Base-by-base conservation (phyloP, 2,113 vertebrate genomes). In the Oriolus oriolus region DNA sequence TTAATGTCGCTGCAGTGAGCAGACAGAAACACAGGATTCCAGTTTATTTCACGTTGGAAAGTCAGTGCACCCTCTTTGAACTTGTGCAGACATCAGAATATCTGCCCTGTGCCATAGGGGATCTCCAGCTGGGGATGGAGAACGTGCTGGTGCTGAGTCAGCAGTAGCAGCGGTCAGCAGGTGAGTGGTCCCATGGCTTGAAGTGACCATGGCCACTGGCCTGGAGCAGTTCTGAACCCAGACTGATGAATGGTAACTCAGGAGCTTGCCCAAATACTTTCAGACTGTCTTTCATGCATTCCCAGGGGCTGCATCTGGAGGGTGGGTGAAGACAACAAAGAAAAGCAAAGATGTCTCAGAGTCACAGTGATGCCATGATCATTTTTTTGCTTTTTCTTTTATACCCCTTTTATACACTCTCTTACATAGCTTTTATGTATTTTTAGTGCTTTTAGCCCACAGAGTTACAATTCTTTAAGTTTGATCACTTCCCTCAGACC, bases 241-340 rank as follows among this genome's bases (percentile, higher is more conserved):
- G 19, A 9, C 23, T 70, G 37, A 13, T 5, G 65, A 64, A 20
- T 14, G 28, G 7, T 1, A n/a, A 44, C 59, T 63, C 42, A 3
- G 3, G 28, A 54, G 5, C 41, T 76, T 31, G 52, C 24, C 10
- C 44, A 45, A 12, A 53, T 33, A 9, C 17, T 57, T 87, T 47
- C 70, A 78, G 45, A 16, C 0, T 4, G 6, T 16, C n/a, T 44
- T 68, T 50, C 35, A 39, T 7, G 0, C 15, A 10, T n/a, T 79
- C 21, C 49, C 53, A 14, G 39, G 6, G 41, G 13, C 54, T 74
- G 33, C 61, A 26, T 45, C 7, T 3, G 1, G 30, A 59, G 7
- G 10, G 7, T 23, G 18, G 3, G 13, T 44, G 75, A 41, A 83
- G 49, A 14, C 35, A 41, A 9, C 53, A 80, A 63, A 50, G 47